These are phyloP conservation scores for Alaudala cheleensis DNA, from an alignment of 2,113 vertebrate genomes.

Conservation along the genomic window DNA sequence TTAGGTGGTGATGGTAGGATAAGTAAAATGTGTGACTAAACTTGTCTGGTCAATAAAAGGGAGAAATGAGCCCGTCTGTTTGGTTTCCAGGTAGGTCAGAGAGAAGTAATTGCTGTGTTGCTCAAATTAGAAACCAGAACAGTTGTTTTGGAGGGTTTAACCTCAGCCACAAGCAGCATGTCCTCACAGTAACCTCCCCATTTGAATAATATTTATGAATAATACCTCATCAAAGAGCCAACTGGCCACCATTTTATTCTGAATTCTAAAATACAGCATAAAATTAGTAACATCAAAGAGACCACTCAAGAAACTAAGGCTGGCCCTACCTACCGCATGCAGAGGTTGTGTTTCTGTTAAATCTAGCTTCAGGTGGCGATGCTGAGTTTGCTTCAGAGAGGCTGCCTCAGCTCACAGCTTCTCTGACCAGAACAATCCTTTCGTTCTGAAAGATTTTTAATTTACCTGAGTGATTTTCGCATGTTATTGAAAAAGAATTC, in stretches of 20 bases:
- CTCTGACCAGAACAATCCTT: background rate
- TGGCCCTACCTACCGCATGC: background rate
- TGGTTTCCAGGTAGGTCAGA: constrained; percentile 17
- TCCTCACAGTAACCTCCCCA: background rate
- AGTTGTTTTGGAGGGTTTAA: background rate
- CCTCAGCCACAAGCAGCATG: background rate
- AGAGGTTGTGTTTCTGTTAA: background rate
- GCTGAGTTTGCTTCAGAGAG: background rate
- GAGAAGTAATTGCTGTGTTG: background rate
- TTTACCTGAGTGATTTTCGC: background rate
- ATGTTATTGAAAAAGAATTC: background rate
- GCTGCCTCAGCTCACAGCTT: background rate
- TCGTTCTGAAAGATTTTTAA: background rate
- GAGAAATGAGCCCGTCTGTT: background rate
- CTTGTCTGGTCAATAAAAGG: constrained; percentile 5
- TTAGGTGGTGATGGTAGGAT: constrained; percentile 6
- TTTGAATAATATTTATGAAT: background rate
- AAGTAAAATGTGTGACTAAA: constrained; percentile 3
- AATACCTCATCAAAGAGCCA: constrained; percentile 5
- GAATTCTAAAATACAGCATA: background rate
- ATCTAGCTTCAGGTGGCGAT: background rate
- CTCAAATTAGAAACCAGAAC: constrained; percentile 1
- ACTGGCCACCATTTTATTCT: background rate
- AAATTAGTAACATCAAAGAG: constrained; percentile 35
- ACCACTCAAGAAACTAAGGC: background rate